A percentile compares a stretch with the other conserved stretches of the same genome.
Evolutionary conservation across 2,113 vertebrate species (phyloP).

Genomic region (Sebastes fasciatus): DNA sequence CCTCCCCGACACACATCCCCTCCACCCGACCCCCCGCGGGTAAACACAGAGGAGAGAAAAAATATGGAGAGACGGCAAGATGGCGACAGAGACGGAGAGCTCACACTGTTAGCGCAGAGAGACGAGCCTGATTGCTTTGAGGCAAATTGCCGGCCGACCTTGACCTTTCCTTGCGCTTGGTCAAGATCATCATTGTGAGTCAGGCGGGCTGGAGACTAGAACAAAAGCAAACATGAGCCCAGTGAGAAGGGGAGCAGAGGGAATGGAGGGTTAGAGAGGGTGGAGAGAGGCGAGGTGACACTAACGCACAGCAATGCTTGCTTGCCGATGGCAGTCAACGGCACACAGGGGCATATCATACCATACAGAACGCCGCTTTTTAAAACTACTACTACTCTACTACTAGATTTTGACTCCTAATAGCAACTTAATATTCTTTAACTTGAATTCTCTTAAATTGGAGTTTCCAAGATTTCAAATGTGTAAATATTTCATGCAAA

Average conservation of each 20-base stretch:
- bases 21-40: neutral
- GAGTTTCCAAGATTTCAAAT: neutral
- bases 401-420: neutral
- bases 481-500: neutral
- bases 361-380: neutral
- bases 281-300: slow-evolving; percentile 40
- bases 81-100: slow-evolving; percentile 56
- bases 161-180: slow-evolving; percentile 81
- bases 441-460: neutral
- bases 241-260: slow-evolving; percentile 26
- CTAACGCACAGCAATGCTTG: neutral
- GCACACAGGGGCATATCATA: slow-evolving; percentile 24
- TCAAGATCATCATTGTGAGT: slow-evolving; percentile 80
- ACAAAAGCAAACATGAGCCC: slow-evolving; percentile 78
- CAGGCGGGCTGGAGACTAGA: slow-evolving; percentile 68
- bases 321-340: slow-evolving; percentile 34
- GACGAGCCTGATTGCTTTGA: slow-evolving; percentile 79
- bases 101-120: slow-evolving; percentile 57
- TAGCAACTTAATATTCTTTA: neutral
- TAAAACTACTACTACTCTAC: neutral
- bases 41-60: slow-evolving; percentile 60
- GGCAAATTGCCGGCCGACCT: slow-evolving; percentile 81
- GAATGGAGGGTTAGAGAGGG: neutral
- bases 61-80: slow-evolving; percentile 51
- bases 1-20: slow-evolving; percentile 29